Evolutionary conservation across 2,113 vertebrate genomes (phyloP).

Genomic region (Xyliphius kryptos): DNA sequence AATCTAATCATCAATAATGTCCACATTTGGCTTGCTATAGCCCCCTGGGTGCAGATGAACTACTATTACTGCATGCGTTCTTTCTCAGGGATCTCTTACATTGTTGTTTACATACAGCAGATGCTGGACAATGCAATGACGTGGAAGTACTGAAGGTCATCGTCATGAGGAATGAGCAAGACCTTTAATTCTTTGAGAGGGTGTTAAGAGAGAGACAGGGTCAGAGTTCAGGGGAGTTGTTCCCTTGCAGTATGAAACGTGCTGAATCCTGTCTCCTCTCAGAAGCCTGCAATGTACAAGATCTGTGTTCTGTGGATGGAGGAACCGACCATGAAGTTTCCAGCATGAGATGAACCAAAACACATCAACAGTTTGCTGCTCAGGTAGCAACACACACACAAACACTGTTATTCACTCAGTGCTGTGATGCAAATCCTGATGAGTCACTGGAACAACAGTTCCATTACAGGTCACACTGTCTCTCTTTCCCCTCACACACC

Average conservation of each 20-base stretch:
- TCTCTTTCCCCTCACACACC: constrained; percentile 14
- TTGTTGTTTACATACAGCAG: background rate
- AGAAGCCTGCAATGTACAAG: background rate
- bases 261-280: background rate
- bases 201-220: constrained; percentile 14
- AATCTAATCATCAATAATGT: too few relatives aligned
- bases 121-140: background rate
- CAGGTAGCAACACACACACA: background rate
- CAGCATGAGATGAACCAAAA: background rate
- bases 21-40: too few relatives aligned
- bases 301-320: background rate
- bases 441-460: constrained; percentile 39
- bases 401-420: constrained; percentile 1
- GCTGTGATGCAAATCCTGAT: constrained; percentile 36
- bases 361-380: constrained; percentile 2
- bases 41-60: background rate
- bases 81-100: background rate
- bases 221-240: constrained; percentile 15
- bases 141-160: constrained; percentile 19
- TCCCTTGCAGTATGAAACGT: too few relatives aligned
- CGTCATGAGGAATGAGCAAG: constrained; percentile 52
- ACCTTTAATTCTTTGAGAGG: constrained; percentile 35
- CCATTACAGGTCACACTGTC: constrained; percentile 24
- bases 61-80: background rate
- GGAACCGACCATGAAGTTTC: background rate